Evolutionary conservation across 2,888 invertebrate genomes (phyloP), one percentile per base, ranked within the genome.

Genomic region (Drosophila planitibia): DNA sequence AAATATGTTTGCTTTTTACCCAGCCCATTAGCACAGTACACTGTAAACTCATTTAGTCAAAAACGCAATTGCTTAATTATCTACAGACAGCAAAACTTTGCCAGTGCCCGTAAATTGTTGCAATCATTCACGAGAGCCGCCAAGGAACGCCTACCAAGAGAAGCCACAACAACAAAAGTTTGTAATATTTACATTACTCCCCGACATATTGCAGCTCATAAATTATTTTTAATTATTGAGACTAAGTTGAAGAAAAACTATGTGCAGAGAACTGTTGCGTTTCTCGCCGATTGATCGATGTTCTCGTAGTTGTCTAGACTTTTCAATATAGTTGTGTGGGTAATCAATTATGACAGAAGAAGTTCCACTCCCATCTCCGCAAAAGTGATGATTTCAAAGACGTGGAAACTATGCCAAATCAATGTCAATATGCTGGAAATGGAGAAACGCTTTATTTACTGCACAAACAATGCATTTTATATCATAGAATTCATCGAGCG

Each of bases 1-100:
- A 47, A 33, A 28, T 52, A 35, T 39, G 35, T 35, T 35, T 57
- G 60, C 30, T 30, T 51, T 57, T 44, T 53, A 25, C 5, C 28
- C 54, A 33, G 9, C 35, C 22, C 28, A 64, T 55, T 28, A 25
- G 25, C 47, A 16, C 33, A 63, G 53, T 76, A 70, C 68, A 79
- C 79, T 70, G 63, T 66, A 89, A 88, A 86, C 84, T 86, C 85
- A 90, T 89, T 90, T 82, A 66, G 72, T 63, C 79, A 79, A 84
- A 84, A 89, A 85, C 90, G 80, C 91, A 85, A 90, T 90, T 89
- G 85, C 87, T 89, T 89, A 91, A 90, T 89, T 91, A 90, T 84
- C 79, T 54, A 79, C 74, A 77, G 77, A 82, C 81, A 80, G 80
- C 70, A 49, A 60, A 81, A 74, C 63, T 79, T 78, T 68, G 74